phyloP scores from a whole-genome alignment of 2,797 vertebrate species.

The Tolypeutes matacus region DNA sequence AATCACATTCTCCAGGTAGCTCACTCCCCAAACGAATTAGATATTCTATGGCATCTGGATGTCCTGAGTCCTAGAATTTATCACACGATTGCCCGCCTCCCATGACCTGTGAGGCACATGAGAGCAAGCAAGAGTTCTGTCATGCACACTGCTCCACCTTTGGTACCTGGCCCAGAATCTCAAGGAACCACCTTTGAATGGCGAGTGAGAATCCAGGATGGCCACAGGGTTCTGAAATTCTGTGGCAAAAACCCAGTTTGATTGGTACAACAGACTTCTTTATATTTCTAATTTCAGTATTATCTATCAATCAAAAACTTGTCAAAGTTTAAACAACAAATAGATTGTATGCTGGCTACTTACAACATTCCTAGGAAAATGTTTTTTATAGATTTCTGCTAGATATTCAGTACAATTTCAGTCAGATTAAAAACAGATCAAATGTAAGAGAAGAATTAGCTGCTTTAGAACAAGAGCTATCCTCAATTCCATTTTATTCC shows the following conservation, averaged over 20 bases:
- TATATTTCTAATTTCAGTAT: too few species aligned
- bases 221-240: neutral
- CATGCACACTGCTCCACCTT: neutral
- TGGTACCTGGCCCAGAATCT: neutral
- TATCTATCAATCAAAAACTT: neutral
- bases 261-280: neutral
- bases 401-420: constrained; percentile 22
- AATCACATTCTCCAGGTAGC: neutral
- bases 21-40: neutral
- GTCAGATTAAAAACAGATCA: constrained; percentile 53
- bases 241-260: neutral
- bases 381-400: neutral
- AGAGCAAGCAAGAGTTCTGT: neutral
- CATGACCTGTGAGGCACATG: neutral
- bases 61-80: neutral
- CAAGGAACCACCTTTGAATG: neutral
- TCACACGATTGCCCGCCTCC: neutral
- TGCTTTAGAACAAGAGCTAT: constrained; percentile 25
- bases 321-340: neutral
- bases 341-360: constrained; percentile 23
- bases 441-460: neutral
- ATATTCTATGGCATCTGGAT: neutral
- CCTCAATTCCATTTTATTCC: constrained; percentile 11
- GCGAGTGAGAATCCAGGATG: neutral
- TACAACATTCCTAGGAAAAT: constrained; percentile 43